phyloP scores from a whole-genome alignment of 2,797 vertebrate genomes.

The Thunnus albacares region DNA sequence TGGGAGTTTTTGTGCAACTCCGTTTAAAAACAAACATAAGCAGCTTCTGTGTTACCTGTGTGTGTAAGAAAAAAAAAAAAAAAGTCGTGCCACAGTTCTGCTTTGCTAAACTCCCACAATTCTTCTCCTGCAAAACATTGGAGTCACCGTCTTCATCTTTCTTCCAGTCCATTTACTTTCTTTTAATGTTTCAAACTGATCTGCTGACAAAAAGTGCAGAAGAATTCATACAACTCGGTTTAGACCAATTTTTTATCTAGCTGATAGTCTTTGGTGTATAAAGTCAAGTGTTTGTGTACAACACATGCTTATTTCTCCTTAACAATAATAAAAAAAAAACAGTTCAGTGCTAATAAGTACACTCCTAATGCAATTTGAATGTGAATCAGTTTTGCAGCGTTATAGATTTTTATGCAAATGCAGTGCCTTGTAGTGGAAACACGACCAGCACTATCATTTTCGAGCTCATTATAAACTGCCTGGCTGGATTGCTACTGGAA shows the following conservation, averaged over 20 bases:
- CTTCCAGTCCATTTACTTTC: neutral
- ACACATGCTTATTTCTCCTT: neutral
- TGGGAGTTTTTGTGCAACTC: neutral
- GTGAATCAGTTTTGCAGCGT: constrained; percentile 26
- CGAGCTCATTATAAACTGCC: neutral
- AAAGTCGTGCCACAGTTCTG: neutral
- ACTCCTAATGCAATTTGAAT: constrained; percentile 23
- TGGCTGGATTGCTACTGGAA: constrained; percentile 12
- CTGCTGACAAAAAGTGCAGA: neutral
- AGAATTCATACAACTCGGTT: neutral
- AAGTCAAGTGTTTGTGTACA: neutral
- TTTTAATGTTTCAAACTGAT: neutral
- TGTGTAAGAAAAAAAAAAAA: too few species aligned
- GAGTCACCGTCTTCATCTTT: constrained; percentile 3
- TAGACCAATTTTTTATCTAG: neutral
- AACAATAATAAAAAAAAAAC: neutral
- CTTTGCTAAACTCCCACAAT: too few species aligned
- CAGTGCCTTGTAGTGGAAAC: neutral
- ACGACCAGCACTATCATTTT: neutral
- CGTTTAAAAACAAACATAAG: neutral
- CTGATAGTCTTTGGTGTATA: neutral
- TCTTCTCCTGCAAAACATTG: neutral
- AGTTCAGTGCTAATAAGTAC: constrained; percentile 14
- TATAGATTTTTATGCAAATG: constrained; percentile 39
- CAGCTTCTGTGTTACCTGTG: neutral